Percentiles rank a stretch among this genome's conserved stretches.
Conservation (phyloP, 2,797 vertebrate species). For the Cephalopachus bancanus region DNA sequence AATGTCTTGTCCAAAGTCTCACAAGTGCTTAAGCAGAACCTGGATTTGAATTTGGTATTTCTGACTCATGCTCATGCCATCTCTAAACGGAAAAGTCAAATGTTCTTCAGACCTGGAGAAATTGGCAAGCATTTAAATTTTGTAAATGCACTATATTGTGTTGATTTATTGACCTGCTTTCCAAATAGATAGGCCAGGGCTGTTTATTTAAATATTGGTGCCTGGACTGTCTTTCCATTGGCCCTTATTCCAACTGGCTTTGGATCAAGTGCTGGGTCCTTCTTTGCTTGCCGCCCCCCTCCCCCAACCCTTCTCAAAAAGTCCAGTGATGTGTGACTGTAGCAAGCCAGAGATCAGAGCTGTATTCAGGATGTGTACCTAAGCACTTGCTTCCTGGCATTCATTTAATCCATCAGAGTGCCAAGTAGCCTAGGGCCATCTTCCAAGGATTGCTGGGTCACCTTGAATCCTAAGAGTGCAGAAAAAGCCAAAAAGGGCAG, state of each 20-base stretch:
- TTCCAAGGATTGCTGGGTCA: slow-evolving; percentile 44
- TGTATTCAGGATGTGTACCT: slow-evolving; percentile 58
- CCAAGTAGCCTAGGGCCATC: slow-evolving; percentile 46
- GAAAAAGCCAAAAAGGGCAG: neutral
- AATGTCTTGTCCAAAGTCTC: slow-evolving; percentile 8
- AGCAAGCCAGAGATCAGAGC: slow-evolving; percentile 15
- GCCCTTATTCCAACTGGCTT: slow-evolving; percentile 24
- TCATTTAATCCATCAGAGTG: slow-evolving; percentile 33
- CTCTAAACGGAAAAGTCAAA: slow-evolving; percentile 57
- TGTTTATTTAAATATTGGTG: slow-evolving; percentile 63
- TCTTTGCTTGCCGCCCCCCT: slow-evolving; percentile 19
- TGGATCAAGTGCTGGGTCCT: slow-evolving; percentile 1
- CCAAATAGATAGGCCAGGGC: slow-evolving; percentile 38
- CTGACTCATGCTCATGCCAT: slow-evolving; percentile 23
- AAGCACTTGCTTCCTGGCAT: slow-evolving; percentile 64
- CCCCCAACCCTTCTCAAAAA: neutral
- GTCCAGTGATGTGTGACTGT: neutral
- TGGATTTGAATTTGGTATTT: slow-evolving; percentile 69
- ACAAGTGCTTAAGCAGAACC: neutral
- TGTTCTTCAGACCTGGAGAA: slow-evolving; percentile 60
- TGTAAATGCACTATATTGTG: slow-evolving; percentile 38
- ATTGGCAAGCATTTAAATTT: slow-evolving; percentile 55
- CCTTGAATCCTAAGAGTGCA: slow-evolving; percentile 31
- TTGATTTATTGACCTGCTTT: slow-evolving; percentile 68
- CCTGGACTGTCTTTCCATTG: slow-evolving; percentile 55